Percentiles rank a stretch among this genome's conserved stretches.
Evolutionary conservation across 2,888 invertebrate species (phyloP).

Genomic region (Melanargia galathea): DNA sequence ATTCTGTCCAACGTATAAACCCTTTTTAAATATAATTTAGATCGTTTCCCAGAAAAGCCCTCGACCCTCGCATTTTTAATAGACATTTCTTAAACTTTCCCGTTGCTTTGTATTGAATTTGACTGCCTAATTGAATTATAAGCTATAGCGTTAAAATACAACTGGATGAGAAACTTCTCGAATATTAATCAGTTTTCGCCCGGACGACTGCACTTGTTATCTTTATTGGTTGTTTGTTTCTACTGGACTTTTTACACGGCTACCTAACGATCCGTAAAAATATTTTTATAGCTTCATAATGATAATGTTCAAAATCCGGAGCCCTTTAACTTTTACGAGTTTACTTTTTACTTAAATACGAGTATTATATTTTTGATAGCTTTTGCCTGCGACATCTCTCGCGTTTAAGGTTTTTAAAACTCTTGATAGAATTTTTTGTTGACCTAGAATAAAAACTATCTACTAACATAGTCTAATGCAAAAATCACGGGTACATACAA

Average conservation of each 20-base stretch:
- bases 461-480: too few relatives aligned
- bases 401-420: too few relatives aligned
- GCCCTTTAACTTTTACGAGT: too few relatives aligned
- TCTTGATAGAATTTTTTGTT: too few relatives aligned
- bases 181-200: conserved; percentile 4
- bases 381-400: too few relatives aligned
- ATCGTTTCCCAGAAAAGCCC: conserved; percentile 5
- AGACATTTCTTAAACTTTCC: not conserved
- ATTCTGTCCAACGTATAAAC: not conserved
- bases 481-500: too few relatives aligned
- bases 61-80: not conserved
- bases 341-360: too few relatives aligned
- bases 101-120: not conserved
- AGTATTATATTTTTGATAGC: too few relatives aligned
- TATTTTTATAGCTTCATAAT: too few relatives aligned
- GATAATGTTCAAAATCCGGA: too few relatives aligned
- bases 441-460: too few relatives aligned
- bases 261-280: too few relatives aligned
- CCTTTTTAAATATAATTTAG: conserved; percentile 10
- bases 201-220: not conserved
- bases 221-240: not conserved
- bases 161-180: not conserved
- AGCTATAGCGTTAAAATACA: conserved; percentile 1
- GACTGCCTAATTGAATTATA: conserved; percentile 4
- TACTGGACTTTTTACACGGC: not conserved